These are phyloP conservation scores for Furcula furcula DNA, from an alignment of 2,888 invertebrate species.

Conservation along the genomic window DNA sequence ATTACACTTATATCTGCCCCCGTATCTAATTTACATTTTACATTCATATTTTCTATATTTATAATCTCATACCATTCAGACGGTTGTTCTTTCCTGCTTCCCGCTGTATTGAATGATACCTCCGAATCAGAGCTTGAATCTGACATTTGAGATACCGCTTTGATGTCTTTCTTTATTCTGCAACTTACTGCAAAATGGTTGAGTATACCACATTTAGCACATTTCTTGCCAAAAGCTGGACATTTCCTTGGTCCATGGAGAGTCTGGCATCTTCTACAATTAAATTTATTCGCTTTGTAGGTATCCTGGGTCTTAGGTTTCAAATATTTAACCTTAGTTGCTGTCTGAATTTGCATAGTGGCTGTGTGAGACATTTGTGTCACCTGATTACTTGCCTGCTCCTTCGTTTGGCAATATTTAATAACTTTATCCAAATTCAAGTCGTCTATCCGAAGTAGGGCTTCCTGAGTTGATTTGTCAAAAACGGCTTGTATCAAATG, in stretches of 20 bases:
- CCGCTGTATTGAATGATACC: background rate
- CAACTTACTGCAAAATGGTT: constrained; percentile 1
- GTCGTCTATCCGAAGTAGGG: background rate
- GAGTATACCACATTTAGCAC: background rate
- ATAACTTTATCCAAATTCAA: background rate
- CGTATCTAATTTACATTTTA: constrained; percentile 12
- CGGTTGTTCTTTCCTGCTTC: background rate
- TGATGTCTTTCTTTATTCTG: background rate
- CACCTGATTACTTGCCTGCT: background rate
- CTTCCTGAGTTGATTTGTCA: background rate
- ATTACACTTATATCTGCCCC: constrained; percentile 16
- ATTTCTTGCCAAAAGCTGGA: background rate
- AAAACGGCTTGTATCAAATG: background rate
- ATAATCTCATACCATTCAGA: background rate
- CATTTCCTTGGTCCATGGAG: constrained; percentile 1
- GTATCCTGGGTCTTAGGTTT: no score
- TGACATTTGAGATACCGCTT: background rate
- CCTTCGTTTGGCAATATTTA: background rate
- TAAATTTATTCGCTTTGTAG: no score
- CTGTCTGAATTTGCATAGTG: background rate
- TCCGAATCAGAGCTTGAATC: background rate
- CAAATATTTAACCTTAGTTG: background rate
- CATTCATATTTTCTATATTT: background rate
- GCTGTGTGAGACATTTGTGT: background rate
- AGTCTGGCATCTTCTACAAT: background rate